phyloP scores from a whole-genome alignment of 2,888 invertebrate genomes.

The Agrotis exclamationis region DNA sequence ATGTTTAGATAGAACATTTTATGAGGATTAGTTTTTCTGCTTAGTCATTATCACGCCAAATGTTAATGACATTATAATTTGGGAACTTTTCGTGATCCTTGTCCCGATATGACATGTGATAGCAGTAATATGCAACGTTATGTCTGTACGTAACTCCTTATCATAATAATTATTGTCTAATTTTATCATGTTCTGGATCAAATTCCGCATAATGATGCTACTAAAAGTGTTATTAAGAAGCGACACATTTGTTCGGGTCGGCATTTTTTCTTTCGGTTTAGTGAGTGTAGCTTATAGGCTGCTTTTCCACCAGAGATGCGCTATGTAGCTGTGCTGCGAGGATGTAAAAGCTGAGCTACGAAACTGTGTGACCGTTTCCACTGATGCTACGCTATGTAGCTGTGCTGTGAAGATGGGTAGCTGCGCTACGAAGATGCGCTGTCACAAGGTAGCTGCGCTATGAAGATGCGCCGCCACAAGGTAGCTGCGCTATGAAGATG shows the following conservation, averaged over 20 bases:
- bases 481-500: no score
- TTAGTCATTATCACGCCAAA: constrained; percentile 4
- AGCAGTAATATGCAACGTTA: background rate
- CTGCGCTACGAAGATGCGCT: no score
- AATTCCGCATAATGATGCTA: background rate
- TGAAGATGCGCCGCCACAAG: no score
- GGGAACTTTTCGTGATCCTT: background rate
- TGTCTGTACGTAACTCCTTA: background rate
- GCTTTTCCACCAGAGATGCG: no score
- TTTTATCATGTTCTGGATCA: constrained; percentile 4
- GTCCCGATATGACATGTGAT: background rate
- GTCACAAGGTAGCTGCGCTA: no score
- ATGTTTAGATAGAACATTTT: background rate
- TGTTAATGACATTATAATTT: background rate
- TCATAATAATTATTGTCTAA: constrained; percentile 4
- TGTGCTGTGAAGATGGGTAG: no score
- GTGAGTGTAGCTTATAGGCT: no score
- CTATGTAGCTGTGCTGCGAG: no score
- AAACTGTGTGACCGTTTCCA: no score
- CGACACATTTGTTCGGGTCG: background rate
- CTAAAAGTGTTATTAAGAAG: constrained; percentile 8
- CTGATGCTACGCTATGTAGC: no score
- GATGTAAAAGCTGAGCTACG: no score
- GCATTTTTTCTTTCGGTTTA: background rate
- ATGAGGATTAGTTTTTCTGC: constrained; percentile 20